Evolutionary conservation across 2,797 vertebrate genomes (phyloP).

Genomic region (Pipistrellus pipistrellus): DNA sequence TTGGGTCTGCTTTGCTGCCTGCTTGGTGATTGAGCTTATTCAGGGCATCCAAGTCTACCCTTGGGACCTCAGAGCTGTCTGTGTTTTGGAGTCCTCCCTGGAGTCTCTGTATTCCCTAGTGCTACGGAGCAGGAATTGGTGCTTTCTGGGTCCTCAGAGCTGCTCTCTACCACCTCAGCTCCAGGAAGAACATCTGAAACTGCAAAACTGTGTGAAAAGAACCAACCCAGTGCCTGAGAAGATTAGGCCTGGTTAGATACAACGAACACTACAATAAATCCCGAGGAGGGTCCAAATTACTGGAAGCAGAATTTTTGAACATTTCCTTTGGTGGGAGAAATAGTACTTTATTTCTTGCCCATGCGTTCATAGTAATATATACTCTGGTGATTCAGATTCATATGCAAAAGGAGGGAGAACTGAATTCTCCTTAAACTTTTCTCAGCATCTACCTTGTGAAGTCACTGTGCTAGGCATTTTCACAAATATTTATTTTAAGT

Average conservation of each 20-base stretch:
- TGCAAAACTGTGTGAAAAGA: background rate
- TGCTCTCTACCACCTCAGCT: background rate
- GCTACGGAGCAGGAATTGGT: background rate
- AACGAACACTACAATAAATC: background rate
- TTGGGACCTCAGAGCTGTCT: background rate
- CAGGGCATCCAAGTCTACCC: background rate
- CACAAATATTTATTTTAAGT: background rate
- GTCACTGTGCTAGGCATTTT: background rate
- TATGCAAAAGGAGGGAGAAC: background rate
- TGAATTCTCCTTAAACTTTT: background rate
- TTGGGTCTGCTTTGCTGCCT: background rate
- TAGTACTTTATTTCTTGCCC: background rate
- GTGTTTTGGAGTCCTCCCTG: background rate
- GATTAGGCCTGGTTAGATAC: background rate
- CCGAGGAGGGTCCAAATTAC: background rate
- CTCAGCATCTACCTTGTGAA: background rate
- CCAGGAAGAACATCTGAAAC: background rate
- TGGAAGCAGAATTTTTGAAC: background rate
- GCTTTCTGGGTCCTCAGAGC: background rate
- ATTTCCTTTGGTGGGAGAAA: slow-evolving; percentile 1
- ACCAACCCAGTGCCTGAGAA: background rate
- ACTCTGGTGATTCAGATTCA: background rate
- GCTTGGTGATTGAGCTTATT: background rate
- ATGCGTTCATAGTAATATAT: background rate
- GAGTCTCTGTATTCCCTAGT: background rate